Evolutionary conservation across 2,888 invertebrate species (phyloP).

Genomic region (Drosophila borborema): DNA sequence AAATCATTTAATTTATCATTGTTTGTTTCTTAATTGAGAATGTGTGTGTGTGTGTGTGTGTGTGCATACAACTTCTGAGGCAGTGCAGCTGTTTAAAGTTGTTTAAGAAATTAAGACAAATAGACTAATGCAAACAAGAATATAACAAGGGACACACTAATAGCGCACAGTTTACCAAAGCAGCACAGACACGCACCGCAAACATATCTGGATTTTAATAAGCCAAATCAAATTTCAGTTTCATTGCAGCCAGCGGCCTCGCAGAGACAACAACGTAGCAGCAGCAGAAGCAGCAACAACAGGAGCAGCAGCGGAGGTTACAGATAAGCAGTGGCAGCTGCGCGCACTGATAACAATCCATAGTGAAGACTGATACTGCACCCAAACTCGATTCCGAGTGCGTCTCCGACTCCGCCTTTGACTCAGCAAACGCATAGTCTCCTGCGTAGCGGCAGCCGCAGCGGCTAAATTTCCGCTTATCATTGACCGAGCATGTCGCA

Average conservation of each 20-base stretch:
- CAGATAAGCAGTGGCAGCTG: slow-evolving; percentile 30
- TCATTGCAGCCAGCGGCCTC: slow-evolving; percentile 52
- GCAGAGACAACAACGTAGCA: slow-evolving; percentile 43
- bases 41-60: slow-evolving; percentile 14
- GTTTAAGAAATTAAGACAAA: slow-evolving; percentile 34
- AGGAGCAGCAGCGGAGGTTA: neutral
- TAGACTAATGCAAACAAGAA: slow-evolving; percentile 39
- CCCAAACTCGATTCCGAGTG: neutral
- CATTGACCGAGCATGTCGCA: slow-evolving; percentile 80
- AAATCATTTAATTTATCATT: slow-evolving; percentile 44
- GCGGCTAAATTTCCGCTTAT: slow-evolving; percentile 39
- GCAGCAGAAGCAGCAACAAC: slow-evolving; percentile 18
- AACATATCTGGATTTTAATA: slow-evolving; percentile 59
- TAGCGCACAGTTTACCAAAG: slow-evolving; percentile 18
- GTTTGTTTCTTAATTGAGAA: slow-evolving; percentile 4
- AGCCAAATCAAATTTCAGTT: slow-evolving; percentile 67
- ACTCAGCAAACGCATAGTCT: neutral
- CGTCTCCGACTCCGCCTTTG: neutral
- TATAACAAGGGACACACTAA: slow-evolving; percentile 7
- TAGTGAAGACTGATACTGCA: slow-evolving; percentile 1
- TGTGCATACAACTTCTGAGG: slow-evolving; percentile 3
- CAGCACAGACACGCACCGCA: slow-evolving; percentile 9
- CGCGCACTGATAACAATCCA: slow-evolving; percentile 31
- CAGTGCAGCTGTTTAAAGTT: slow-evolving; percentile 52
- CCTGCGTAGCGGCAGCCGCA: slow-evolving; percentile 29